Percentiles rank a stretch among this genome's conserved stretches.
These are phyloP conservation scores for Calycopis cecrops DNA, from an alignment of 1,140 invertebrate genomes.

Conservation along the genomic window DNA sequence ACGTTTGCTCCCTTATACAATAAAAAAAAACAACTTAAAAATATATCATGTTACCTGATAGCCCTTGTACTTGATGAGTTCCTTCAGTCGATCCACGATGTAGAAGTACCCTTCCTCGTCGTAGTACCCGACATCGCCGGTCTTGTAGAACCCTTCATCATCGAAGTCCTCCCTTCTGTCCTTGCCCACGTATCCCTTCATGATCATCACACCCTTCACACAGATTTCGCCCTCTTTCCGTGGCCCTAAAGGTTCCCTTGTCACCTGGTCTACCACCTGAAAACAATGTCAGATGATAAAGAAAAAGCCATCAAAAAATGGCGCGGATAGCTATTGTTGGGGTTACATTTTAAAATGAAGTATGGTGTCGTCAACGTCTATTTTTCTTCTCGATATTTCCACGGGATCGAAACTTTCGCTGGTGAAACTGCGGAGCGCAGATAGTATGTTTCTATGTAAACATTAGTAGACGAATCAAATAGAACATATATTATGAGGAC, in stretches of 20 bases:
- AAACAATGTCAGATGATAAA: slow-evolving; percentile 13
- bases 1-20: too few species aligned
- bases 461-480: too few species aligned
- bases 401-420: too few species aligned
- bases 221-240: slow-evolving; percentile 81
- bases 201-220: slow-evolving; percentile 78
- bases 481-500: too few species aligned
- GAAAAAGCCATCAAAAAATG: not conserved
- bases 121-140: slow-evolving; percentile 85
- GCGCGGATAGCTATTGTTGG: too few species aligned
- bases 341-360: too few species aligned
- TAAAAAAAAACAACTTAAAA: too few species aligned
- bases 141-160: slow-evolving; percentile 84
- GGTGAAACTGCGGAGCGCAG: too few species aligned
- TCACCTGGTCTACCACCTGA: slow-evolving; percentile 77
- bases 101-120: slow-evolving; percentile 82
- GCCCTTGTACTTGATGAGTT: slow-evolving; percentile 87
- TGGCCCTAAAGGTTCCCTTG: slow-evolving; percentile 76
- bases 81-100: slow-evolving; percentile 85
- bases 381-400: too few species aligned
- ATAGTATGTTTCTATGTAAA: too few species aligned
- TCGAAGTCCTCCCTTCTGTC: slow-evolving; percentile 80
- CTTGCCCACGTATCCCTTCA: slow-evolving; percentile 80
- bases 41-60: slow-evolving; percentile 79
- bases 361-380: too few species aligned